Percentiles rank a stretch among this genome's conserved stretches.
phyloP scores from a whole-genome alignment of 2,797 vertebrate genomes.

The Acanthornis magna region DNA sequence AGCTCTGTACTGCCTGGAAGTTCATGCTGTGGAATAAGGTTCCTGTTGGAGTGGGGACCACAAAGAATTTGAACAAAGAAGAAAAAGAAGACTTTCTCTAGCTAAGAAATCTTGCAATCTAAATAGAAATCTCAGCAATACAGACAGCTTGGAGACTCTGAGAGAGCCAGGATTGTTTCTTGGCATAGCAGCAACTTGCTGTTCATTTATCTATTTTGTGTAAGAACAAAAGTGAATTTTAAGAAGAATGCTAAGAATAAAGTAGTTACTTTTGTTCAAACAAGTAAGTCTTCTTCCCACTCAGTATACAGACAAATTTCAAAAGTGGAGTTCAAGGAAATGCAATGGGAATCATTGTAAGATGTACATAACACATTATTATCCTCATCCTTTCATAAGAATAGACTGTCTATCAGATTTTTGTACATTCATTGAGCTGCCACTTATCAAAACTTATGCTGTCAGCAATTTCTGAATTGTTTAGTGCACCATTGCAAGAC shows the following conservation, averaged over 20 bases:
- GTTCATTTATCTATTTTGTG: background rate
- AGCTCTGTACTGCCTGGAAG: background rate
- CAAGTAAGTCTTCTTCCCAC: background rate
- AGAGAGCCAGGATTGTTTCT: background rate
- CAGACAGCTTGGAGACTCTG: background rate
- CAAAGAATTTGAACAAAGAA: background rate
- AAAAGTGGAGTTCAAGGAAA: background rate
- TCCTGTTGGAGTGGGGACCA: background rate
- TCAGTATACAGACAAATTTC: background rate
- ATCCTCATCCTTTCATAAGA: background rate
- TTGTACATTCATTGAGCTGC: background rate
- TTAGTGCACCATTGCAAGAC: background rate
- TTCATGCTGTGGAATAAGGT: background rate
- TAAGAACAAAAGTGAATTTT: background rate
- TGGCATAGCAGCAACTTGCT: background rate
- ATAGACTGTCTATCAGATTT: background rate
- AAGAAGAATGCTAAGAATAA: background rate
- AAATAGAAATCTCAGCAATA: background rate
- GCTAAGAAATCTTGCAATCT: background rate
- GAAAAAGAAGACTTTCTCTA: background rate
- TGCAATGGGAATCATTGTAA: background rate
- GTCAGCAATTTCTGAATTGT: background rate
- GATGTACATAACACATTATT: background rate
- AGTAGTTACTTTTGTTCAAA: background rate
- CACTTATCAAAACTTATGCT: background rate